Conservation (phyloP, 2,888 invertebrate species). For the Ochropleura plecta region DNA sequence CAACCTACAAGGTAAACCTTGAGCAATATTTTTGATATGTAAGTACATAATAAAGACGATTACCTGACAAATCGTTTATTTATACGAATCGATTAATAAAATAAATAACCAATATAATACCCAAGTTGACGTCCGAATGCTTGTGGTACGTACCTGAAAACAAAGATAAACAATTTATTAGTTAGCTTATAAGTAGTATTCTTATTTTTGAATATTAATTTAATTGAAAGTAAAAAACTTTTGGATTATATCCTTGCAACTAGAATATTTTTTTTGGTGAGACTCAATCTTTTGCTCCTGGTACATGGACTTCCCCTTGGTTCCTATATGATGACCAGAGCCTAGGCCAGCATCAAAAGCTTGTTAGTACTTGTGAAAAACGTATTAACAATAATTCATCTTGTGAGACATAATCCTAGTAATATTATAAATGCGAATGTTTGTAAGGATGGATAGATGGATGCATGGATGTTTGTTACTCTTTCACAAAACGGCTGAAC, state of each 20-base stretch:
- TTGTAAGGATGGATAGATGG: too few relatives aligned
- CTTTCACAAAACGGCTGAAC: too few relatives aligned
- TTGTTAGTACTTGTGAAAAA: too few relatives aligned
- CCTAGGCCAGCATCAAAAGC: not conserved
- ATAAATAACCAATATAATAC: slow-evolving; percentile 33
- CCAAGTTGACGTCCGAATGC: slow-evolving; percentile 8
- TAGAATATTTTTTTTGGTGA: not conserved
- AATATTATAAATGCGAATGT: too few relatives aligned
- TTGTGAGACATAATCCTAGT: too few relatives aligned
- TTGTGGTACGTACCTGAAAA: slow-evolving; percentile 45
- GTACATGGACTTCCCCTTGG: not conserved
- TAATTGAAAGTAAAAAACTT: not conserved
- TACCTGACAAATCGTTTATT: slow-evolving; percentile 19
- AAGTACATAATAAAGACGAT: slow-evolving; percentile 21
- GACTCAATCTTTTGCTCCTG: not conserved
- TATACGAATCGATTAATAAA: slow-evolving; percentile 1
- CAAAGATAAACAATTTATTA: slow-evolving; percentile 15
- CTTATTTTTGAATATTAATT: not conserved
- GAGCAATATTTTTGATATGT: slow-evolving; percentile 24
- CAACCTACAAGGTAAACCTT: slow-evolving; percentile 39
- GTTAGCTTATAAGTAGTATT: not conserved
- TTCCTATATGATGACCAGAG: not conserved
- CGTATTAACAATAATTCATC: too few relatives aligned
- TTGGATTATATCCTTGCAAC: not conserved
- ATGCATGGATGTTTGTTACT: too few relatives aligned